These are phyloP conservation scores for Brachionus manjavacas DNA, from an alignment of 1,140 invertebrate species.

Conservation along the genomic window DNA sequence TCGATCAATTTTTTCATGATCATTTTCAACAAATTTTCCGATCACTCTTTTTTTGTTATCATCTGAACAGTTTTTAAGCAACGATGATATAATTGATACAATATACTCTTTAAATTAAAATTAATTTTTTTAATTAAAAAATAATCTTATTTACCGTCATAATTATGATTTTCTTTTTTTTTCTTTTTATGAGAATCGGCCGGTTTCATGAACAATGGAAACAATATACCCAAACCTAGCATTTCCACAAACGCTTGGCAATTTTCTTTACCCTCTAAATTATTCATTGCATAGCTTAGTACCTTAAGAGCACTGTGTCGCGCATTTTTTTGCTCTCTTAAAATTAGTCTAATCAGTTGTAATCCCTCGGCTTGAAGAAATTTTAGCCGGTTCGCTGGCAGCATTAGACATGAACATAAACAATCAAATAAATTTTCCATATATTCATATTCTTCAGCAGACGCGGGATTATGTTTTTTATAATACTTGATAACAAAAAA, in stretches of 20 bases:
- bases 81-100: conserved; percentile 83
- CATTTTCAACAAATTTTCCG: conserved; percentile 94
- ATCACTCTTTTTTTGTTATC: conserved; percentile 80
- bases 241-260: conserved; percentile 99
- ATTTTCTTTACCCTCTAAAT: conserved; percentile 83
- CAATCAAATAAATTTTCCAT: conserved; percentile 98
- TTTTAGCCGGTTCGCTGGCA: conserved; percentile 75
- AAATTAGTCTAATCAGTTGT: conserved; percentile 92
- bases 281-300: conserved; percentile 87
- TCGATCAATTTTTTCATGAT: conserved; percentile 75
- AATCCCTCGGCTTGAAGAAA: conserved; percentile 90
- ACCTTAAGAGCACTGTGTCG: conserved; percentile 93
- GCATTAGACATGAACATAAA: conserved; percentile 85
- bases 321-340: conserved; percentile 93
- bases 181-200: conserved; percentile 65
- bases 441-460: conserved; percentile 86
- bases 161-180: neutral
- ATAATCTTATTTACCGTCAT: conserved; percentile 3
- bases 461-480: conserved; percentile 84
- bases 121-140: neutral
- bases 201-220: conserved; percentile 98
- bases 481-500: conserved; percentile 66
- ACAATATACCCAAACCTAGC: conserved; percentile 86
- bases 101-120: conserved; percentile 71
- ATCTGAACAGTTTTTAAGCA: conserved; percentile 84